Percentiles rank a stretch among this genome's conserved stretches.
phyloP scores from a whole-genome alignment of 2,113 vertebrate species.

The Trinectes maculatus region DNA sequence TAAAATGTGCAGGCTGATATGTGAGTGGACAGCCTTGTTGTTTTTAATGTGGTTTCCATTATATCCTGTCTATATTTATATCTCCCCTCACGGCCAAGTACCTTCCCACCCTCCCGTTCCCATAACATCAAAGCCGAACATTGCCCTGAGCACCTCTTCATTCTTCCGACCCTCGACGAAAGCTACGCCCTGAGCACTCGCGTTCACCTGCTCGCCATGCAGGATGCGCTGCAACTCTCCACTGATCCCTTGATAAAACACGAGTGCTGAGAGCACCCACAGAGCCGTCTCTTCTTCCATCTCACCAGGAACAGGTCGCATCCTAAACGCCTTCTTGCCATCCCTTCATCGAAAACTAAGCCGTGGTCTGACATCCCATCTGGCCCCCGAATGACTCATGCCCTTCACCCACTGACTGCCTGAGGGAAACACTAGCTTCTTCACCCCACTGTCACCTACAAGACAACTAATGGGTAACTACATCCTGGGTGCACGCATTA shows the following conservation, averaged over 20 bases:
- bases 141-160: conserved; percentile 47
- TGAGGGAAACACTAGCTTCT: conserved; percentile 52
- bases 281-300: conserved; percentile 8
- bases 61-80: conserved; percentile 26
- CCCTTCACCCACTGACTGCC: conserved; percentile 48
- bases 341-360: conserved; percentile 49
- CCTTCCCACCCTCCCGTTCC: conserved; percentile 11
- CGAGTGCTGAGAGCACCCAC: conserved; percentile 12
- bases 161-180: conserved; percentile 26
- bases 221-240: conserved; percentile 10
- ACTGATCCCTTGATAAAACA: conserved; percentile 28
- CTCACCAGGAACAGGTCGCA: conserved; percentile 32
- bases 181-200: conserved; percentile 24
- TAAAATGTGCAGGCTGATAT: too few relatives aligned
- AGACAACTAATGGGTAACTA: conserved; percentile 46
- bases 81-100: conserved; percentile 8
- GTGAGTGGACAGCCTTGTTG: neutral
- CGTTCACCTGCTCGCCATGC: neutral
- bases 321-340: conserved; percentile 22
- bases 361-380: conserved; percentile 59
- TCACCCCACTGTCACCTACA: conserved; percentile 54
- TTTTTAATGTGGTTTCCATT: conserved; percentile 7
- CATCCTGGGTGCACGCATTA: conserved; percentile 34
- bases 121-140: conserved; percentile 39
- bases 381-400: conserved; percentile 56